phyloP scores from a whole-genome alignment of 1,140 invertebrate species.

The Rhyzopertha dominica region DNA sequence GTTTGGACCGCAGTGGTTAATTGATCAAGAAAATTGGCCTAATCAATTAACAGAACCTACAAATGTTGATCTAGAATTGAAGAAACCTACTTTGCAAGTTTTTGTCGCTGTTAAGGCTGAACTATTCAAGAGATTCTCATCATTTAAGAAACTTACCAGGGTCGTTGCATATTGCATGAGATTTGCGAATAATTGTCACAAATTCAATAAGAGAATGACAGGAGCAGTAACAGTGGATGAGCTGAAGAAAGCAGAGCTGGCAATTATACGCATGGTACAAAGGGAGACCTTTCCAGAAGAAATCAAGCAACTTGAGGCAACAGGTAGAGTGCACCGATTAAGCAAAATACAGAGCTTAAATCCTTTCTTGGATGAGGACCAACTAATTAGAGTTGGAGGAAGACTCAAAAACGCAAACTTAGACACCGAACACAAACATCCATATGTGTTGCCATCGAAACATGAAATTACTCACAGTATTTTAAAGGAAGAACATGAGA shows the following conservation, averaged over 20 bases:
- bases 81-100: too few relatives aligned
- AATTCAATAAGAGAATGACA: background rate
- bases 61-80: too few relatives aligned
- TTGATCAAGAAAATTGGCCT: constrained; percentile 10
- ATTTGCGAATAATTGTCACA: constrained; percentile 14
- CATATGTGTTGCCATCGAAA: too few relatives aligned
- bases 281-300: constrained; percentile 13
- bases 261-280: constrained; percentile 8
- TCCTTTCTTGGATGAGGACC: constrained; percentile 41
- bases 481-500: constrained; percentile 26
- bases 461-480: too few relatives aligned
- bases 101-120: too few relatives aligned
- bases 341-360: constrained; percentile 30
- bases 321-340: background rate
- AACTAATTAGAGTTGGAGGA: constrained; percentile 44
- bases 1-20: constrained; percentile 15
- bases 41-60: constrained; percentile 12
- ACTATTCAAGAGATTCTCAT: constrained; percentile 3
- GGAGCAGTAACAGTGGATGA: constrained; percentile 13
- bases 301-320: constrained; percentile 5
- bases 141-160: constrained; percentile 8
- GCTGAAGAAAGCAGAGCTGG: background rate
- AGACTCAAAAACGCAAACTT: constrained; percentile 34
- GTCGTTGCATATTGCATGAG: constrained; percentile 13
- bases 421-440: too few relatives aligned